These are phyloP conservation scores for Pseudomyrmex dendroicus DNA, from an alignment of 1,140 invertebrate genomes.

Conservation along the genomic window DNA sequence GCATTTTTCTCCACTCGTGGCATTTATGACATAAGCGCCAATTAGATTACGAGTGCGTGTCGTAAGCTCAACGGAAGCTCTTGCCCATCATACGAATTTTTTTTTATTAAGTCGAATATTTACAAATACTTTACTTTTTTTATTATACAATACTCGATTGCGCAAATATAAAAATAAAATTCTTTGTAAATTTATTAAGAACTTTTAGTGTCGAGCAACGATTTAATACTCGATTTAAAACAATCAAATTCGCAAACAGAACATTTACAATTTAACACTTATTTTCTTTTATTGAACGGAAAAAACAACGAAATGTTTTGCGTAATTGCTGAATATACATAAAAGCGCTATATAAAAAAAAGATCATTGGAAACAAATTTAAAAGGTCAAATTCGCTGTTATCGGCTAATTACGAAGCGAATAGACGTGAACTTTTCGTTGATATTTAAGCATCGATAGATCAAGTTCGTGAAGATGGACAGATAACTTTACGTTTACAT, in stretches of 20 bases:
- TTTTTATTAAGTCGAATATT: constrained; percentile 22
- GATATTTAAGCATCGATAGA: constrained; percentile 20
- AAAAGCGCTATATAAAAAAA: too few relatives aligned
- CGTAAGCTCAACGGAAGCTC: constrained; percentile 14
- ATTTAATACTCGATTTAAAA: too few relatives aligned
- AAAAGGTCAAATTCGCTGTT: not conserved
- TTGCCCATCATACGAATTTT: constrained; percentile 10
- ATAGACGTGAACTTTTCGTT: constrained; percentile 26
- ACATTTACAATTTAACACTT: too few relatives aligned
- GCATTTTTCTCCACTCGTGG: not conserved
- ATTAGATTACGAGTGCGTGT: constrained; percentile 32
- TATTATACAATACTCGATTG: not conserved
- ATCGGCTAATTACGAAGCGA: not conserved
- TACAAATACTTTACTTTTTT: constrained; percentile 5
- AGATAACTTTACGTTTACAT: constrained; percentile 22
- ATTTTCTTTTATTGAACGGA: not conserved
- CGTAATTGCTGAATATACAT: not conserved
- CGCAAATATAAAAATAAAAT: constrained; percentile 55
- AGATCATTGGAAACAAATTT: too few relatives aligned
- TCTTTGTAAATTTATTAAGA: not conserved
- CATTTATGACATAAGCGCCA: constrained; percentile 10
- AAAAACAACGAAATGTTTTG: not conserved
- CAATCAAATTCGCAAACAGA: too few relatives aligned
- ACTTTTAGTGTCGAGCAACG: too few relatives aligned
- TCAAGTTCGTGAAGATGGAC: constrained; percentile 12